Percentiles rank a stretch among this genome's conserved stretches.
These are phyloP conservation scores for Pachyramphus minor DNA, from an alignment of 2,113 vertebrate species.

Conservation along the genomic window DNA sequence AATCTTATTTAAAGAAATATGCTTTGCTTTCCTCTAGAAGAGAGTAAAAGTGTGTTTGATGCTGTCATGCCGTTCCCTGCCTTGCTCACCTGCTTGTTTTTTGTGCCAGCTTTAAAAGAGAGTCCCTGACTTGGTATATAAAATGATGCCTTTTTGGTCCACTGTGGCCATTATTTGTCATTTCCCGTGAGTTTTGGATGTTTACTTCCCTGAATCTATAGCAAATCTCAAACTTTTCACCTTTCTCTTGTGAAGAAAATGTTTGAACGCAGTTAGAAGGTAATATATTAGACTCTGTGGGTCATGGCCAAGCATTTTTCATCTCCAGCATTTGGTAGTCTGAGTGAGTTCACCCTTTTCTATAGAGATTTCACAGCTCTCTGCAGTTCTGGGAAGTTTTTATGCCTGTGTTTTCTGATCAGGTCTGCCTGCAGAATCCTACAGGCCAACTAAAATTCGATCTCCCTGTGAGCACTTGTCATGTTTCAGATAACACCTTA, in stretches of 20 bases:
- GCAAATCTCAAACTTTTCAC: neutral
- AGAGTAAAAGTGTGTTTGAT: neutral
- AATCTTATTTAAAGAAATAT: neutral
- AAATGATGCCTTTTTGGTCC: neutral
- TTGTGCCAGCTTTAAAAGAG: neutral
- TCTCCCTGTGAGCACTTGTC: neutral
- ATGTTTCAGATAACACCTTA: neutral
- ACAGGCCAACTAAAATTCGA: neutral
- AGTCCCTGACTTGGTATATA: accelerated
- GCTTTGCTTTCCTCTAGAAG: neutral
- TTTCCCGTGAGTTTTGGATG: neutral
- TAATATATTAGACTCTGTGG: neutral
- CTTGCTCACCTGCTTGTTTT: neutral
- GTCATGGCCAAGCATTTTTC: neutral
- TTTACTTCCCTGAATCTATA: neutral
- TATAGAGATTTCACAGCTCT: neutral
- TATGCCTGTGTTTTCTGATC: neutral
- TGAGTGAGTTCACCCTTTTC: neutral
- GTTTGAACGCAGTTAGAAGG: neutral
- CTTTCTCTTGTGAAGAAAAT: neutral
- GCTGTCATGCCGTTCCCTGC: neutral
- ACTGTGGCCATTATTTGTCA: neutral
- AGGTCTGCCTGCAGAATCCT: neutral
- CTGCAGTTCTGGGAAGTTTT: neutral
- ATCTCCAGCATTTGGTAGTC: accelerated